phyloP scores from a whole-genome alignment of 2,797 vertebrate species.

The Clarias pachynema region DNA sequence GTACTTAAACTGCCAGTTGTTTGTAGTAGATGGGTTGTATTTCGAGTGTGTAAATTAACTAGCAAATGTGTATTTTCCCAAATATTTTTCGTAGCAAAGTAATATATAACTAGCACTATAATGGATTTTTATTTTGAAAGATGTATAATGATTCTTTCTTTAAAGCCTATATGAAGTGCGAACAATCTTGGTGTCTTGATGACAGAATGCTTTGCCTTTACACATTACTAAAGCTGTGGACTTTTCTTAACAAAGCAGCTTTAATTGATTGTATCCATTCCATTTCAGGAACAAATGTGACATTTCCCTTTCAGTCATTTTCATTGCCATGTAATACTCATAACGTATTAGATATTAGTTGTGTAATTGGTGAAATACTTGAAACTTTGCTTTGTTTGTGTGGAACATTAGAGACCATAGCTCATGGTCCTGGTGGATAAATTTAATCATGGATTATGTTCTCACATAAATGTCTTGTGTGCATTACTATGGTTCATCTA shows the following conservation, averaged over 20 bases:
- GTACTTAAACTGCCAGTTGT: not conserved
- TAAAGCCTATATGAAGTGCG: not conserved
- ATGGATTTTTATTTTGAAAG: conserved; percentile 29
- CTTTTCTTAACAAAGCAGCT: conserved; percentile 9
- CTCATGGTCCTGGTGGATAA: not conserved
- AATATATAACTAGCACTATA: conserved; percentile 5
- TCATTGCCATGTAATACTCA: not conserved
- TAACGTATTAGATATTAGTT: not conserved
- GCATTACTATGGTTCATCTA: not conserved
- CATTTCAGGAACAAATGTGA: not conserved
- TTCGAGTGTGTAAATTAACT: conserved; percentile 17
- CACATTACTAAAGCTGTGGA: conserved; percentile 6
- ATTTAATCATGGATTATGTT: not conserved
- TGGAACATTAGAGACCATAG: not conserved
- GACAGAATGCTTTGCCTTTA: conserved; percentile 3
- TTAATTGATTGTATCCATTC: conserved; percentile 18
- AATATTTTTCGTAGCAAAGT: conserved; percentile 1
- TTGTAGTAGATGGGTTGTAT: conserved; percentile 4
- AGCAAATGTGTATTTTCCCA: conserved; percentile 22
- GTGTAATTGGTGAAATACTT: conserved; percentile 4
- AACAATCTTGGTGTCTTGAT: not conserved
- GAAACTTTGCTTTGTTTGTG: not conserved
- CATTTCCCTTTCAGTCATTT: not conserved
- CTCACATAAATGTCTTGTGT: not conserved
- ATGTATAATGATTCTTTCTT: not conserved